Conservation (phyloP, 2,888 invertebrate genomes). For the Amiota minor region DNA sequence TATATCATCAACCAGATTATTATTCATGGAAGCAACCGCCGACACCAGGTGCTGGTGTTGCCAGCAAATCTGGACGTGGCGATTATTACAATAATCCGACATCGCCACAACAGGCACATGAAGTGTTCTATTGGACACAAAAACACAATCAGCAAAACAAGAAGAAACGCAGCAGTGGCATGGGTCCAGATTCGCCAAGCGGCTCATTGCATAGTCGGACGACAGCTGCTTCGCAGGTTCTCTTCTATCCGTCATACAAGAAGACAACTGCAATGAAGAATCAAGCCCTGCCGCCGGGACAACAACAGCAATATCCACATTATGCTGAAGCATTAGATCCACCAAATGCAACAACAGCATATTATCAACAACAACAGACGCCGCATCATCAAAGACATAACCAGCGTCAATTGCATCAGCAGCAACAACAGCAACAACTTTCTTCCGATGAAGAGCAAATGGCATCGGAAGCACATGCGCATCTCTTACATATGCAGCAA, state of each 20-base stretch:
- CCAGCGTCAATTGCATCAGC: slow-evolving; percentile 44
- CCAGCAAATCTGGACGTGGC: slow-evolving; percentile 34
- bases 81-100: slow-evolving; percentile 56
- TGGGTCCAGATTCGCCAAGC: slow-evolving; percentile 66
- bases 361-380: slow-evolving; percentile 56
- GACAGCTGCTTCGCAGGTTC: slow-evolving; percentile 66
- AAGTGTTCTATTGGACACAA: slow-evolving; percentile 72
- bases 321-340: slow-evolving; percentile 69
- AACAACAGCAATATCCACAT: slow-evolving; percentile 61
- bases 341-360: slow-evolving; percentile 45
- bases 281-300: slow-evolving; percentile 38
- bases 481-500: slow-evolving; percentile 64
- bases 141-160: slow-evolving; percentile 68
- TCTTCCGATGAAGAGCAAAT: slow-evolving; percentile 70
- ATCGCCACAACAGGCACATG: slow-evolving; percentile 66
- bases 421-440: slow-evolving; percentile 67
- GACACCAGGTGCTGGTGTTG: slow-evolving; percentile 34
- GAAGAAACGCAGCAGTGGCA: slow-evolving; percentile 63
- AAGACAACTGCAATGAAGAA: slow-evolving; percentile 60
- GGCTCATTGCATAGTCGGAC: slow-evolving; percentile 69
- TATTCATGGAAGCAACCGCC: slow-evolving; percentile 67
- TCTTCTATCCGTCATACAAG: slow-evolving; percentile 72
- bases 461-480: slow-evolving; percentile 63
- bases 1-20: slow-evolving; percentile 68
- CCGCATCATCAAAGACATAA: slow-evolving; percentile 49